Conservation (phyloP, 2,113 vertebrate genomes). For the Forbesichthys agassizii region DNA sequence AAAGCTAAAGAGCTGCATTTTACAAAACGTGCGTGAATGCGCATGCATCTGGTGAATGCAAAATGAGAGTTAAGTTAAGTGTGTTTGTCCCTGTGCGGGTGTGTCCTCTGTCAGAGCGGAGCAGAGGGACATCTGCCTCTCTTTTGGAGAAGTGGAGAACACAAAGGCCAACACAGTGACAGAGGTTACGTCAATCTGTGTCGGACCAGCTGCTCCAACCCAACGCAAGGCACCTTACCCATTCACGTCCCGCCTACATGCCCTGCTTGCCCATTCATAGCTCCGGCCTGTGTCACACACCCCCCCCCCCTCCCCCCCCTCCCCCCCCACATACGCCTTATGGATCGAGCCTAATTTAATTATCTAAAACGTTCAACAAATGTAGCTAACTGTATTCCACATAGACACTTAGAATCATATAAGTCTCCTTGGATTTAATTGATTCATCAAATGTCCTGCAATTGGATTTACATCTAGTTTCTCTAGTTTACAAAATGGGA, state of each 20-base stretch:
- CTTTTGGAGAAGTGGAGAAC: slow-evolving; percentile 57
- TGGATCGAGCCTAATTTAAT: slow-evolving; percentile 78
- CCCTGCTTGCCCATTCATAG: slow-evolving; percentile 58
- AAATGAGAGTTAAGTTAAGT: not conserved
- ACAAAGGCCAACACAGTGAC: slow-evolving; percentile 80
- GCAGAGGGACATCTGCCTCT: slow-evolving; percentile 66
- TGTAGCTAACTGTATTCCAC: slow-evolving; percentile 75
- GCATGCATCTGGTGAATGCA: no score
- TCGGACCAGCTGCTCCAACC: slow-evolving; percentile 62
- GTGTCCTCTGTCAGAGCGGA: slow-evolving; percentile 40
- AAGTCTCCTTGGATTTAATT: slow-evolving; percentile 73
- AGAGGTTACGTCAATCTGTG: slow-evolving; percentile 76
- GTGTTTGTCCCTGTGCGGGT: slow-evolving; percentile 21
- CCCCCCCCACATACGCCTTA: slow-evolving; percentile 57
- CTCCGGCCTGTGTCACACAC: slow-evolving; percentile 13
- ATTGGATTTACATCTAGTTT: slow-evolving; percentile 86
- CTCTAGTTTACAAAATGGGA: slow-evolving; percentile 22
- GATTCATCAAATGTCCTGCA: slow-evolving; percentile 63
- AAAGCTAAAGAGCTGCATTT: slow-evolving; percentile 2
- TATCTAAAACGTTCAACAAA: slow-evolving; percentile 79
- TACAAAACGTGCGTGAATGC: not conserved
- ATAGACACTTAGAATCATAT: slow-evolving; percentile 81
- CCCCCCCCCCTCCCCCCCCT: not conserved
- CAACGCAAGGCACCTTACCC: slow-evolving; percentile 48
- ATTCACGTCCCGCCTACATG: slow-evolving; percentile 55